A percentile compares a stretch with the other conserved stretches of the same genome.
phyloP scores from a whole-genome alignment of 2,888 invertebrate genomes.

The Stenodera caucasica region DNA sequence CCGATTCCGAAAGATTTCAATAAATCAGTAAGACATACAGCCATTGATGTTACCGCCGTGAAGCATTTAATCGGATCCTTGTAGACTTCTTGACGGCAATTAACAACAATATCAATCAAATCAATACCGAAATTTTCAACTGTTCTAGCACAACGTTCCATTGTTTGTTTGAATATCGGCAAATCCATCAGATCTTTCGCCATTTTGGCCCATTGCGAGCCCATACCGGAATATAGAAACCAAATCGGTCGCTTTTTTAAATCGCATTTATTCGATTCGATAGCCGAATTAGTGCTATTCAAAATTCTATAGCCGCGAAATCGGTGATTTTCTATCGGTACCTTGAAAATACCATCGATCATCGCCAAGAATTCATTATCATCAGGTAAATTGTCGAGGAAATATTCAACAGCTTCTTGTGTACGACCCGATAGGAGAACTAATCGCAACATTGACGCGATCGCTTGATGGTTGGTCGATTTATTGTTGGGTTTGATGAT shows the following conservation, averaged over 20 bases:
- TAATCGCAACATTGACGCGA: slow-evolving; percentile 48
- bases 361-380: slow-evolving; percentile 73
- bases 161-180: slow-evolving; percentile 61
- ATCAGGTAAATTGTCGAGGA: slow-evolving; percentile 63
- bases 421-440: slow-evolving; percentile 67
- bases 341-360: slow-evolving; percentile 70
- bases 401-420: slow-evolving; percentile 67
- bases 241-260: slow-evolving; percentile 58
- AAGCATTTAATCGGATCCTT: slow-evolving; percentile 62
- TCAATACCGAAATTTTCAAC: slow-evolving; percentile 60
- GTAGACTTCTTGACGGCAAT: slow-evolving; percentile 55
- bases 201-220: slow-evolving; percentile 68
- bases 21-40: slow-evolving; percentile 84
- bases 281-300: slow-evolving; percentile 11
- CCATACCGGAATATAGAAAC: slow-evolving; percentile 71
- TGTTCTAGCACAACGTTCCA: slow-evolving; percentile 57
- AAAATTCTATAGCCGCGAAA: slow-evolving; percentile 78
- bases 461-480: slow-evolving; percentile 45
- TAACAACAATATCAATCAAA: slow-evolving; percentile 58
- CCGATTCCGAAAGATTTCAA: slow-evolving; percentile 70
- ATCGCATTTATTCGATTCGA: no score
- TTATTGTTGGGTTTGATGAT: slow-evolving; percentile 52
- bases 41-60: slow-evolving; percentile 61
- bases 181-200: slow-evolving; percentile 62
- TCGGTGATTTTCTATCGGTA: slow-evolving; percentile 70